A percentile compares a stretch with the other conserved stretches of the same genome.
phyloP scores from a whole-genome alignment of 2,113 vertebrate genomes.

The Pollimyrus isidori region DNA sequence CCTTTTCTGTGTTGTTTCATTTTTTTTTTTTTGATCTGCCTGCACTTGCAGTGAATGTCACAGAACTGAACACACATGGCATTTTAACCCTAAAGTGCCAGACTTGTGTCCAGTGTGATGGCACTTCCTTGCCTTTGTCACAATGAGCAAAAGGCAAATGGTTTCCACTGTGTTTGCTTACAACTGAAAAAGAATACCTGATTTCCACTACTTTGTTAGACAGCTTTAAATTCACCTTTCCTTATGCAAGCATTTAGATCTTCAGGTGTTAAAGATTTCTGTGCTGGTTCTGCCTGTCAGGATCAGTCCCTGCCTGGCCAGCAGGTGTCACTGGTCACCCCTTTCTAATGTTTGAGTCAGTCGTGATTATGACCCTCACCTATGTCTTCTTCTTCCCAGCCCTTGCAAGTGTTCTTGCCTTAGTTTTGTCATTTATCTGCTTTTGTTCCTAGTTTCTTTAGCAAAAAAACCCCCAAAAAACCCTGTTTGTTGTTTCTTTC shows the following conservation, averaged over 20 bases:
- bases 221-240: background rate
- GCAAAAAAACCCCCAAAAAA: background rate
- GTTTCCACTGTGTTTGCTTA: background rate
- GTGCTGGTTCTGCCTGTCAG: background rate
- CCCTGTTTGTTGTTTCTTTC: background rate
- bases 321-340: background rate
- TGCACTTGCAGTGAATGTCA: background rate
- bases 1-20: background rate
- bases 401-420: background rate
- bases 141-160: background rate
- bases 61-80: background rate
- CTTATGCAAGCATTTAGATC: background rate
- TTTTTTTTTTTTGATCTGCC: background rate
- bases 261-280: background rate
- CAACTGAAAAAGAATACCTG: background rate
- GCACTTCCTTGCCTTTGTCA: background rate
- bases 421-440: background rate
- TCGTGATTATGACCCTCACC: background rate
- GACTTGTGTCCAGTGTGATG: background rate
- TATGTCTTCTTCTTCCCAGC: background rate
- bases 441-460: background rate
- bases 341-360: background rate
- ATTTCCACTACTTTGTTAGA: background rate
- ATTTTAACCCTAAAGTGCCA: background rate
- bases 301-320: background rate